These are phyloP conservation scores for Eupeodes latifasciatus DNA, from an alignment of 2,888 invertebrate genomes.

Conservation along the genomic window DNA sequence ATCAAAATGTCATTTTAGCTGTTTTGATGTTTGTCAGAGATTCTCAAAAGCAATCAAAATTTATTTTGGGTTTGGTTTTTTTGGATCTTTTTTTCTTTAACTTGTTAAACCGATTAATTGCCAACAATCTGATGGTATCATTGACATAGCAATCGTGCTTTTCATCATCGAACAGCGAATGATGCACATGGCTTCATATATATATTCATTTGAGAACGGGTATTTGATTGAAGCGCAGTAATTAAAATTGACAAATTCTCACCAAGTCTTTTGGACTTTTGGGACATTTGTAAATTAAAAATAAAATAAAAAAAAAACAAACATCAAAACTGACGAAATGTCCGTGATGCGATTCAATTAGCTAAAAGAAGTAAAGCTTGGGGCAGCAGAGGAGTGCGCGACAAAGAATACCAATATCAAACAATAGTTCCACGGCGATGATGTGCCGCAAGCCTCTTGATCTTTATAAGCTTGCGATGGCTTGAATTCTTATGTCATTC, in stretches of 20 bases:
- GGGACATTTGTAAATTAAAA: slow-evolving; percentile 23
- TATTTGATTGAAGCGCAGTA: slow-evolving; percentile 66
- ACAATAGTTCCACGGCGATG: slow-evolving; percentile 29
- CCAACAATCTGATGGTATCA: slow-evolving; percentile 71
- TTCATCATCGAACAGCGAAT: slow-evolving; percentile 25
- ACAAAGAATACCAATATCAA: slow-evolving; percentile 3
- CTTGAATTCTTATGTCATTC: slow-evolving; percentile 51
- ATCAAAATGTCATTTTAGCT: slow-evolving; percentile 64
- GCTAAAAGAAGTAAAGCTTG: slow-evolving; percentile 16
- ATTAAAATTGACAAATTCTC: slow-evolving; percentile 76
- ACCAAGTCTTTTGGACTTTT: slow-evolving; percentile 50
- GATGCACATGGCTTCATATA: slow-evolving; percentile 24
- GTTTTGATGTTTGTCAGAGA: slow-evolving; percentile 61
- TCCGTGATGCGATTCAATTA: slow-evolving; percentile 68
- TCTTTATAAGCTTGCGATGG: slow-evolving; percentile 18
- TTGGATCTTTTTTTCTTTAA: slow-evolving; percentile 1
- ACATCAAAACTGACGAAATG: slow-evolving; percentile 41
- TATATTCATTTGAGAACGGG: slow-evolving; percentile 16
- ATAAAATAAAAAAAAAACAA: background rate
- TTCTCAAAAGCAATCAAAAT: slow-evolving; percentile 64
- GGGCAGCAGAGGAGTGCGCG: slow-evolving; percentile 4
- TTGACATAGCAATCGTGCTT: slow-evolving; percentile 59
- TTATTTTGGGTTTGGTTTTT: slow-evolving; percentile 11
- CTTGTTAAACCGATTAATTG: slow-evolving; percentile 68
- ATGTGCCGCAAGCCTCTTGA: background rate